Evolutionary conservation across 1,140 invertebrate genomes (phyloP), one percentile per base, ranked within the genome.

Genomic region (Trichomalopsis sarcophagae): DNA sequence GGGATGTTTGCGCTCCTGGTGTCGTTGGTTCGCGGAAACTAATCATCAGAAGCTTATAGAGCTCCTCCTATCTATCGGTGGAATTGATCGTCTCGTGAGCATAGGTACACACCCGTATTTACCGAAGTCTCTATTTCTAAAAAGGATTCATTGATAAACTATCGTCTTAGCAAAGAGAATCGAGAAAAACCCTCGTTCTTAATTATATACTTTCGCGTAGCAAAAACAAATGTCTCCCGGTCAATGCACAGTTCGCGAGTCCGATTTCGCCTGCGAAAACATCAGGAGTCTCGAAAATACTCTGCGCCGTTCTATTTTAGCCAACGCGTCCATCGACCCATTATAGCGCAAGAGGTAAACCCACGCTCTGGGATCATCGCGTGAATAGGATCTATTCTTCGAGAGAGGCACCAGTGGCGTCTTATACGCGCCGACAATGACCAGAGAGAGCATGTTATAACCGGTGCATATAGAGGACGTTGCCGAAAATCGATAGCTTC

Each of bases 251-350:
- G 50, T 17, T 50, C 11, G 14, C 2, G 5, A 69, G 36, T 44
- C 9, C 40, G 40, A 44, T 9, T 44, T 44, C 7, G 40, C 40
- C 40, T 44, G 27, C 27, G 40, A 44, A 44, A 44, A 44, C 40
- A 36, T 36, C 33, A 44, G 40, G 10, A 44, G 10, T 44, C 40
- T 44, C 40, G 7, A 44, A 71, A 71, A 71, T 71, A 71, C 69
- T 11, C 69, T 27, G 71, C 30, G 30, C 2, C 71, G 71, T 33
- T 74, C 71, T 40, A 74, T 74, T 74, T 74, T 74, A 36, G 13
- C 27, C 1, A 74, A 14, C 33, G 13, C 71, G 71, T 74, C 71
- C 71, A 36, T 74, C 71, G 71, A 74, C 71, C 71, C 68, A 27
- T 27, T 27, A 69, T 69, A 55, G 50, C 68, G 33, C 71, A 14